phyloP scores from a whole-genome alignment of 2,797 vertebrate genomes.

The Cyprinella venusta region DNA sequence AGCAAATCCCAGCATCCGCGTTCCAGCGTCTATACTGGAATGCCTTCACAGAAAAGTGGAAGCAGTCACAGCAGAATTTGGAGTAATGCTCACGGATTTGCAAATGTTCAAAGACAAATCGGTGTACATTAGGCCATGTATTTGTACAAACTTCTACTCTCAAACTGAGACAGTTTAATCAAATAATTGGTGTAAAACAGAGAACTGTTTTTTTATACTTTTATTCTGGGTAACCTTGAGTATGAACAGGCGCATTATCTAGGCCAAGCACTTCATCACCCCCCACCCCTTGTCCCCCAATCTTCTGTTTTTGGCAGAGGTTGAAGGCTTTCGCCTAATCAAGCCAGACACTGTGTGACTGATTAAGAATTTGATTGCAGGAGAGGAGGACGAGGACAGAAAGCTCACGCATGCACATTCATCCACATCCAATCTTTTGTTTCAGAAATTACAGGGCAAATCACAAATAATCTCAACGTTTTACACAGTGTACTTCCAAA shows the following conservation, averaged over 20 bases:
- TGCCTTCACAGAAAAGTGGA: neutral
- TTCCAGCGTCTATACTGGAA: neutral
- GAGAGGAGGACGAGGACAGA: conserved; percentile 32
- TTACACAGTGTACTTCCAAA: conserved; percentile 5
- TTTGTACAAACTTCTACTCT: neutral
- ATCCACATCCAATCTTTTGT: conserved; percentile 11
- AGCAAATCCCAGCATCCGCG: neutral
- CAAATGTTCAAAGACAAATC: neutral
- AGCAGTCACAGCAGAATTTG: neutral
- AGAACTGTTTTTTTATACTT: conserved; percentile 35
- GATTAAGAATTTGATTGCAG: conserved; percentile 60
- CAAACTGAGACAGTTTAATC: neutral
- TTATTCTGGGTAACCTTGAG: conserved; percentile 58
- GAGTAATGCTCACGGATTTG: neutral
- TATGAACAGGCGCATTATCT: conserved; percentile 46
- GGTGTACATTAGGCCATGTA: neutral
- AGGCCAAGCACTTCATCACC: conserved; percentile 53
- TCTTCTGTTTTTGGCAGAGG: conserved; percentile 63
- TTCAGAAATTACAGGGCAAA: neutral
- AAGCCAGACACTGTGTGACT: conserved; percentile 67
- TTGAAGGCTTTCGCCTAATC: conserved; percentile 69
- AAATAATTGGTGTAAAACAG: conserved; percentile 18
- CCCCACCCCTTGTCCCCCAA: conserved; percentile 37
- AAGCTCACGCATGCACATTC: conserved; percentile 33
- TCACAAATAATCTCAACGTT: conserved; percentile 6